Percentiles rank a stretch among this genome's conserved stretches.
phyloP scores from a whole-genome alignment of 2,113 vertebrate genomes.

The Acinonyx jubatus region DNA sequence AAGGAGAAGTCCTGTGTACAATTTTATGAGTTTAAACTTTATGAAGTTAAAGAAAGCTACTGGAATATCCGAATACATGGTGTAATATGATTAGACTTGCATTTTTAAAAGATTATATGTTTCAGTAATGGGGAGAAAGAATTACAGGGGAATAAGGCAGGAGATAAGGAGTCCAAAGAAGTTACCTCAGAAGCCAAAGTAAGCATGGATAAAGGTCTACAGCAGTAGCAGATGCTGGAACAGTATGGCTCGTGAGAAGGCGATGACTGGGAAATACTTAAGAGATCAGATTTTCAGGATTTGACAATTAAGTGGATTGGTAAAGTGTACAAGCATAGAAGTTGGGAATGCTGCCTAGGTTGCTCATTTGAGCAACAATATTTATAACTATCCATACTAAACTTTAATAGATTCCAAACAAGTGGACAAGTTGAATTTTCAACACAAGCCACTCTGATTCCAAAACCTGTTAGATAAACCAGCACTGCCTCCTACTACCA shows the following conservation, averaged over 20 bases:
- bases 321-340: background rate
- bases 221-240: fast-evolving
- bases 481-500: background rate
- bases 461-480: background rate
- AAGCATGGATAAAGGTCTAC: background rate
- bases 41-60: background rate
- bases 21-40: background rate
- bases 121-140: background rate
- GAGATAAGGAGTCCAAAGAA: background rate
- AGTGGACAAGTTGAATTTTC: background rate
- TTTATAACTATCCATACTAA: background rate
- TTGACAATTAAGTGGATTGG: background rate
- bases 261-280: background rate
- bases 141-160: background rate
- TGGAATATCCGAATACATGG: background rate
- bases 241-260: background rate
- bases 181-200: background rate
- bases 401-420: background rate
- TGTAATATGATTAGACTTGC: background rate
- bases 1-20: background rate
- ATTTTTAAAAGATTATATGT: background rate
- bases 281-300: background rate
- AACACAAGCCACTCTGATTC: background rate
- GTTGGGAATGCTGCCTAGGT: background rate
- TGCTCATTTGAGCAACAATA: background rate